Conservation (phyloP, 2,888 invertebrate species). For the Therioaphis trifolii region DNA sequence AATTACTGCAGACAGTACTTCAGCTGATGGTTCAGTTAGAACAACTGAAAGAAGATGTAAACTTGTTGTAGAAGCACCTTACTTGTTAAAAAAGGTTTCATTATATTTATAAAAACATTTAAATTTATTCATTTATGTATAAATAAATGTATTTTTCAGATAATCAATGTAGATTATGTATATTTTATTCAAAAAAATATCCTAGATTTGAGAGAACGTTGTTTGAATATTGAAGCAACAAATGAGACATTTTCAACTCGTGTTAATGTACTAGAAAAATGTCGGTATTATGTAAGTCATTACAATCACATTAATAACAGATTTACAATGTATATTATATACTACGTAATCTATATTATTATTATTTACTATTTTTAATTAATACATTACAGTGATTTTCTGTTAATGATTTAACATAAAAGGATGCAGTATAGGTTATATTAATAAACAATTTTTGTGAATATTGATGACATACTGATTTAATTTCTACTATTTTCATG, state of each 20-base stretch:
- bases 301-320: neutral
- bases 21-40: slow-evolving; percentile 81
- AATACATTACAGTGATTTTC: neutral
- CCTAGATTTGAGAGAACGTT: slow-evolving; percentile 81
- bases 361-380: slow-evolving; percentile 61
- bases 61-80: slow-evolving; percentile 92
- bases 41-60: slow-evolving; percentile 87
- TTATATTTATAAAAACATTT: neutral
- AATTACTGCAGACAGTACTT: slow-evolving; percentile 80
- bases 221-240: slow-evolving; percentile 88
- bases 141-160: slow-evolving; percentile 71
- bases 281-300: slow-evolving; percentile 83
- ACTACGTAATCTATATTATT: no score
- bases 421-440: slow-evolving; percentile 18
- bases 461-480: no score
- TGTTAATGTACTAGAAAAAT: slow-evolving; percentile 87
- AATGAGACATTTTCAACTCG: slow-evolving; percentile 91
- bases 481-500: no score
- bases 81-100: slow-evolving; percentile 88
- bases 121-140: neutral
- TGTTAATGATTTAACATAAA: slow-evolving; percentile 35
- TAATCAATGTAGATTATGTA: slow-evolving; percentile 91
- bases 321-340: slow-evolving; percentile 12
- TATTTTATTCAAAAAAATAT: slow-evolving; percentile 91
- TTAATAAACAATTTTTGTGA: slow-evolving; percentile 19